These are phyloP conservation scores for Lordiphosa mommai DNA, from an alignment of 1,140 invertebrate species.

Conservation along the genomic window DNA sequence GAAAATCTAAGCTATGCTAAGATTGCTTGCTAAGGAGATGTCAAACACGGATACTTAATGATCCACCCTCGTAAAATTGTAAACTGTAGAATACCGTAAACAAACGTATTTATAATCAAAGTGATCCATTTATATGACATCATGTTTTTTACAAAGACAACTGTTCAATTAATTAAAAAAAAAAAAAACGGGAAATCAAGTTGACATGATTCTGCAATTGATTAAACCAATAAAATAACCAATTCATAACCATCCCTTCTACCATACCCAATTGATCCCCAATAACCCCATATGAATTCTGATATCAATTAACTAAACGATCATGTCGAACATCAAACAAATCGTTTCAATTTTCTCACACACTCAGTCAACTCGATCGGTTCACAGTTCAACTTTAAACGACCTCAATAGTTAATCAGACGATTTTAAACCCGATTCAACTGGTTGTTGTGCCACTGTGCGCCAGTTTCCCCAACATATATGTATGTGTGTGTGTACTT, in stretches of 20 bases:
- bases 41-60: too few species aligned
- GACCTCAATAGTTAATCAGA: conserved; percentile 44
- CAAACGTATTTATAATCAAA: too few species aligned
- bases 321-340: conserved; percentile 46
- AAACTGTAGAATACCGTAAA: too few species aligned
- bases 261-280: conserved; percentile 36
- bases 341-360: conserved; percentile 37
- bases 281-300: conserved; percentile 41
- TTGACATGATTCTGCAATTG: conserved; percentile 17
- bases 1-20: too few species aligned
- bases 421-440: conserved; percentile 20
- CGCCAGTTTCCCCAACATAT: conserved; percentile 31
- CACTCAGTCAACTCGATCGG: neutral
- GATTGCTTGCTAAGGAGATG: too few species aligned
- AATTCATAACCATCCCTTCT: conserved; percentile 1
- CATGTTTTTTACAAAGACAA: too few species aligned
- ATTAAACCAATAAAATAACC: conserved; percentile 27
- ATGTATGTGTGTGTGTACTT: conserved; percentile 12
- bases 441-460: conserved; percentile 44
- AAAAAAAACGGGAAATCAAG: neutral
- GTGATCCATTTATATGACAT: too few species aligned
- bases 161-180: conserved; percentile 23
- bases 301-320: conserved; percentile 64
- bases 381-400: conserved; percentile 43
- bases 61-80: too few species aligned